Conservation (phyloP, 1,140 invertebrate genomes). For the Heliconius nattereri region DNA sequence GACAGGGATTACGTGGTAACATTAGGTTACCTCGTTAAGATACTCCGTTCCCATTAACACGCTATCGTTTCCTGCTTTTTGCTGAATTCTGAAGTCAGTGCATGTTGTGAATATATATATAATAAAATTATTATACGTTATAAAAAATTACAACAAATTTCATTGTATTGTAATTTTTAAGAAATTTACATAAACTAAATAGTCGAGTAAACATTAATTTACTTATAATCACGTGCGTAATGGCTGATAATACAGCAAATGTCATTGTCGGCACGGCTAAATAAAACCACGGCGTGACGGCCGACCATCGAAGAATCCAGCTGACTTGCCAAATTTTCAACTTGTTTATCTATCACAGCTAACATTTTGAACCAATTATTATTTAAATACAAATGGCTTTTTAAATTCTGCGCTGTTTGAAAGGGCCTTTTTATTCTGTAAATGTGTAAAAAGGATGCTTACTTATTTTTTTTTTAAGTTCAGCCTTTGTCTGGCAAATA, state of each 20-base stretch:
- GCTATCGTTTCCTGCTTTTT: too few species aligned
- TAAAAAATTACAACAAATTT: too few species aligned
- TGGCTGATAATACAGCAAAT: slow-evolving; percentile 30
- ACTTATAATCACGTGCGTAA: slow-evolving; percentile 34
- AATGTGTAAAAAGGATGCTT: slow-evolving; percentile 27
- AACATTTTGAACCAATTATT: slow-evolving; percentile 17
- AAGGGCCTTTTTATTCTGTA: slow-evolving; percentile 17
- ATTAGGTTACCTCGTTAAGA: too few species aligned
- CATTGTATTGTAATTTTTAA: too few species aligned
- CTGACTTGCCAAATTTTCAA: slow-evolving; percentile 34
- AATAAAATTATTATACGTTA: too few species aligned
- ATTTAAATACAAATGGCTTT: not conserved
- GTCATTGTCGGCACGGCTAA: slow-evolving; percentile 39
- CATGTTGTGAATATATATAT: too few species aligned
- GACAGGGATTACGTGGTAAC: too few species aligned
- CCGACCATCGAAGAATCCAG: slow-evolving; percentile 34
- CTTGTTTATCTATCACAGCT: slow-evolving; percentile 16
- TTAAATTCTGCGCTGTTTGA: not conserved
- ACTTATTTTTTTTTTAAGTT: not conserved
- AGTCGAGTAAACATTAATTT: not conserved
- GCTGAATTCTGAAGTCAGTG: too few species aligned
- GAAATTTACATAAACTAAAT: slow-evolving; percentile 17
- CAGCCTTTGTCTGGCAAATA: too few species aligned
- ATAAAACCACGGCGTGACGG: slow-evolving; percentile 38
- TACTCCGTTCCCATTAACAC: too few species aligned